phyloP scores from a whole-genome alignment of 2,113 vertebrate genomes.

The Notarius lentiginosus region DNA sequence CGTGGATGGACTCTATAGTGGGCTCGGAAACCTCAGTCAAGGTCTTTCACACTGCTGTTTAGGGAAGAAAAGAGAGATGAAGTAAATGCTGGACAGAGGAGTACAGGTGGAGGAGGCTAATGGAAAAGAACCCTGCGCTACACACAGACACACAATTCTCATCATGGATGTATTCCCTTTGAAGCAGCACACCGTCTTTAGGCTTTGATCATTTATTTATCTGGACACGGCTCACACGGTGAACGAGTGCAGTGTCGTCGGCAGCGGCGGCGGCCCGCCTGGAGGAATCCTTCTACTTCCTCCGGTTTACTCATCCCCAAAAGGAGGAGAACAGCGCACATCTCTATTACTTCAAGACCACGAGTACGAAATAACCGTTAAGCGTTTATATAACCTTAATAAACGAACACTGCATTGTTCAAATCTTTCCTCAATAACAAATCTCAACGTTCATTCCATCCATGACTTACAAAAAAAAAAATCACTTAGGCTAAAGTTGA shows the following conservation, averaged over 20 bases:
- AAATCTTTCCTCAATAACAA: neutral
- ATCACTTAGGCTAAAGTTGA: no score
- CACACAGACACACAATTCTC: constrained; percentile 36
- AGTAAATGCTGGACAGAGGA: neutral
- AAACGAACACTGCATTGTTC: neutral
- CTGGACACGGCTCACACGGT: constrained; percentile 45
- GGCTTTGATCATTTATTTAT: constrained; percentile 79
- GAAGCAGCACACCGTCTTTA: constrained; percentile 60
- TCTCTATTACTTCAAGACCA: neutral
- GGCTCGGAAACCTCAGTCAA: neutral
- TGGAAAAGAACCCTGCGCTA: constrained; percentile 24
- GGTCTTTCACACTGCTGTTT: constrained; percentile 8
- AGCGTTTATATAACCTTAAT: neutral
- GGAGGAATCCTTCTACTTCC: neutral
- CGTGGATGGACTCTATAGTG: neutral
- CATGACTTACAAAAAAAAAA: no score
- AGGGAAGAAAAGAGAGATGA: constrained; percentile 39
- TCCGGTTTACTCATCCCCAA: neutral
- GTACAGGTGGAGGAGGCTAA: constrained; percentile 30
- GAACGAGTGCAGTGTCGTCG: neutral
- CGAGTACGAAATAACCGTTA: neutral
- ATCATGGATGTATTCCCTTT: constrained; percentile 58
- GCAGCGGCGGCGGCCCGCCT: neutral
- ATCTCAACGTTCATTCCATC: neutral
- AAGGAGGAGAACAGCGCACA: neutral